Evolutionary conservation across 2,888 invertebrate genomes (phyloP), one percentile per base, ranked within the genome.

Genomic region (Hipparchia semele): DNA sequence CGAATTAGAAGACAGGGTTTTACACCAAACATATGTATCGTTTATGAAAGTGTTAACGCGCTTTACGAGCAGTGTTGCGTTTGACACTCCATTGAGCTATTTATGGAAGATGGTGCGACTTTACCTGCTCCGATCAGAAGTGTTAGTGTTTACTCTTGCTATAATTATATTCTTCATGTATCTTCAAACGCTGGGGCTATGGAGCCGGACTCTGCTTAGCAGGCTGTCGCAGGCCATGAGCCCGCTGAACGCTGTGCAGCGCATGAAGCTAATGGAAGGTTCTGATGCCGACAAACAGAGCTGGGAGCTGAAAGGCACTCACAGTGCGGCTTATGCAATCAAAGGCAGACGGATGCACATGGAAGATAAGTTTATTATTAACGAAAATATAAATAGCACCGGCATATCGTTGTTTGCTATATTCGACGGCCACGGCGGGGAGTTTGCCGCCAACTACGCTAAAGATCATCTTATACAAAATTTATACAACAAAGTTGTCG

Each of bases 361-460:
- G 99, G 99, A 99, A 94, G 99, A 99, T 89, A 95, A 98, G 84
- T 99, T 98, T 88, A 97, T 98, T 72, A 96, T 98, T 70, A 96
- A 98, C 79, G 97, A 97, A 88, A 96, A 98, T 84, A 96, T 98
- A 70, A 96, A 97, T 86, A 96, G 96, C 79, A 97, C 98, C 33
- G 97, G 97, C 39, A 96, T 98, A 70, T 97, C 98, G 33, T 93
- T 99, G 73, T 98, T 98, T 91, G 98, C 98, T 62, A 96, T 99
- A 79, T 99, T 98, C 87, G 99, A 99, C 91, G 99, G 99, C 0
- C 99, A 99, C 88, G 99, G 99, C 68, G 99, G 99, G 59, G 98
- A 98, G 93, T 98, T 98, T 94, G 98, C 98, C 69, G 98, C 98
- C 33, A 97, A 98, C 86, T 99, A 97, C 92, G 98, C 98, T 69